These are phyloP conservation scores for Drosophila lowei DNA, from an alignment of 1,140 invertebrate species.

Conservation along the genomic window DNA sequence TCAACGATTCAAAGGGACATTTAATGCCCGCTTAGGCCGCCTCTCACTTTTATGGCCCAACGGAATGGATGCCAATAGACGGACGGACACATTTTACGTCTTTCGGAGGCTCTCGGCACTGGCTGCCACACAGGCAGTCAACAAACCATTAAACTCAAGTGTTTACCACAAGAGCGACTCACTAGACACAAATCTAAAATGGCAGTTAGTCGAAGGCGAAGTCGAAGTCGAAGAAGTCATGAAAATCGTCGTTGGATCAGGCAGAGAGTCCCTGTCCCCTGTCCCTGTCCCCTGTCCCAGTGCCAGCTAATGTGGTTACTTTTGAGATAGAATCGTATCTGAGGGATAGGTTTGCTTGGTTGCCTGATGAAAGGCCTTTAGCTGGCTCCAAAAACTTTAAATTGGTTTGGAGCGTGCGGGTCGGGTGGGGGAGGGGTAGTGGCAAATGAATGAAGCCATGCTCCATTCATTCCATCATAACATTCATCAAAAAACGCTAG, in stretches of 20 bases:
- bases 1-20: conserved; percentile 37
- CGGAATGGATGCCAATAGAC: conserved; percentile 30
- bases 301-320: conserved; percentile 42
- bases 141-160: conserved; percentile 81
- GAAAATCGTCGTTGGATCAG: not conserved
- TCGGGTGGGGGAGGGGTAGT: too few relatives aligned
- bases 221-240: conserved; percentile 9
- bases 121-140: conserved; percentile 49
- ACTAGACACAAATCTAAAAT: conserved; percentile 81
- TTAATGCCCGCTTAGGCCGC: conserved; percentile 70
- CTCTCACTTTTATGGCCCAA: conserved; percentile 63
- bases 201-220: conserved; percentile 60
- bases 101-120: conserved; percentile 11
- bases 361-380: too few relatives aligned
- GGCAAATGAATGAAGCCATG: conserved; percentile 30
- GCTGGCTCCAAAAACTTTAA: too few relatives aligned
- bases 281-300: too few relatives aligned
- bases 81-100: conserved; percentile 75
- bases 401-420: too few relatives aligned
- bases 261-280: not conserved
- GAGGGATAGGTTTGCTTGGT: conserved; percentile 20
- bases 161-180: conserved; percentile 76
- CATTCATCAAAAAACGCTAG: conserved; percentile 42
- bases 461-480: conserved; percentile 8
- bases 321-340: conserved; percentile 5